A percentile compares a stretch with the other conserved stretches of the same genome.
These are phyloP conservation scores for Cyrtonyx montezumae DNA, from an alignment of 2,113 vertebrate species.

Conservation along the genomic window DNA sequence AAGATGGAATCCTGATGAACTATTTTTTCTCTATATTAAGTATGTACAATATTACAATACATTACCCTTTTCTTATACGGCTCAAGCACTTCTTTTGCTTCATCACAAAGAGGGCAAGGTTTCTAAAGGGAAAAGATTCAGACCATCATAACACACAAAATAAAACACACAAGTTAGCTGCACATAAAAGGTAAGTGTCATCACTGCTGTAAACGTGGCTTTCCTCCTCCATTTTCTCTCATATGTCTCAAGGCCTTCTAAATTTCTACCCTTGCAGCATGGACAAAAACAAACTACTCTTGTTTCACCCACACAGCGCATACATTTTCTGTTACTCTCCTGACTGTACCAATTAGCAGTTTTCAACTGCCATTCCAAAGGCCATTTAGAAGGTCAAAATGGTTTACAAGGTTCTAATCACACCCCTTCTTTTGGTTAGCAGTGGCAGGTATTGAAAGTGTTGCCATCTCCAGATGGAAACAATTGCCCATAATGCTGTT, in stretches of 20 bases:
- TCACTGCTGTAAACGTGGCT: background rate
- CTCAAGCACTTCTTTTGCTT: conserved; percentile 85
- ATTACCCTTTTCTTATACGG: conserved; percentile 84
- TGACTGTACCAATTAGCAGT: background rate
- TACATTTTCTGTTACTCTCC: background rate
- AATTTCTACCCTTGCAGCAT: background rate
- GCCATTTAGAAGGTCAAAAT: background rate
- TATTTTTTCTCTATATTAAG: background rate
- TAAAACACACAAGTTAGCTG: background rate
- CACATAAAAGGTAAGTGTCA: background rate
- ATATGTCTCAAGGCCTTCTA: background rate
- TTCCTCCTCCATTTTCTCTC: background rate
- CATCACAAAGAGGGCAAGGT: conserved; percentile 86
- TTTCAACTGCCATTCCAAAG: background rate
- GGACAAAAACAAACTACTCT: background rate
- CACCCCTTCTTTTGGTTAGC: background rate
- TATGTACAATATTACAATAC: background rate
- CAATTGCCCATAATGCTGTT: background rate
- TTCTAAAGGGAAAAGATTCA: conserved; percentile 73
- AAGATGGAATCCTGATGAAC: conserved; percentile 19
- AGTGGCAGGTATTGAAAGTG: background rate
- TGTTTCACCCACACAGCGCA: background rate
- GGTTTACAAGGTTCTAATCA: background rate
- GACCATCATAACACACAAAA: background rate
- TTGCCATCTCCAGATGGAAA: background rate